Percentiles rank a stretch among this genome's conserved stretches.
Conservation (phyloP, 2,797 vertebrate species). For the Myripristis murdjan region DNA sequence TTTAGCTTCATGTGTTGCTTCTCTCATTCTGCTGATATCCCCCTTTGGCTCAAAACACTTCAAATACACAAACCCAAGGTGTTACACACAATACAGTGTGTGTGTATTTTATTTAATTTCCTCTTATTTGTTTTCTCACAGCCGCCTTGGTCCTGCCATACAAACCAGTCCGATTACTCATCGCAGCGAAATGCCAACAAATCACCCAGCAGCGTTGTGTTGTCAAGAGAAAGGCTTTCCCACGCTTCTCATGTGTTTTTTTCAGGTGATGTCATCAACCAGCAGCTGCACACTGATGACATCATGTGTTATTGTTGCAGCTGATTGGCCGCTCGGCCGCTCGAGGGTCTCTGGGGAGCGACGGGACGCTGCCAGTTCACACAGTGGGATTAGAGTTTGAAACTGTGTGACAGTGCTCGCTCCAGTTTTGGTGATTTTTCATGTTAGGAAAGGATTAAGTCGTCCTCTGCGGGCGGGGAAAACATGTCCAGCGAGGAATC, state of each 20-base stretch:
- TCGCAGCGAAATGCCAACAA: conserved; percentile 11
- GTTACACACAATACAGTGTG: too few species aligned
- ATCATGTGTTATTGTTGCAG: conserved; percentile 38
- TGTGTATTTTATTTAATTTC: too few species aligned
- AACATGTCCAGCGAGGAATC: too few species aligned
- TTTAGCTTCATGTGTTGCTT: too few species aligned
- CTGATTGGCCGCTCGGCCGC: background rate
- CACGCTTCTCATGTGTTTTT: conserved; percentile 42
- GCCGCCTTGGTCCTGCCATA: background rate
- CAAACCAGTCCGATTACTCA: conserved; percentile 10
- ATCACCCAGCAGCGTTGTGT: conserved; percentile 26
- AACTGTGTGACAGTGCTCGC: conserved; percentile 1
- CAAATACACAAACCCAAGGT: too few species aligned
- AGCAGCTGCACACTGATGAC: conserved; percentile 37
- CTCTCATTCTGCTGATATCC: too few species aligned
- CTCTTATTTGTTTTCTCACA: background rate
- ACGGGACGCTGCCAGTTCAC: background rate
- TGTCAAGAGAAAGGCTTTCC: too few species aligned
- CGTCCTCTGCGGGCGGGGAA: too few species aligned
- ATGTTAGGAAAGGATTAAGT: background rate
- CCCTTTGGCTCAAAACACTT: too few species aligned
- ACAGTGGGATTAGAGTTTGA: background rate
- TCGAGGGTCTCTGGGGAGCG: background rate
- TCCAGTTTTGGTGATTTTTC: conserved; percentile 6
- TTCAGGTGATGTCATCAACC: conserved; percentile 33